Conservation (phyloP, 2,888 invertebrate species). For the Lacanobia wlatinum region DNA sequence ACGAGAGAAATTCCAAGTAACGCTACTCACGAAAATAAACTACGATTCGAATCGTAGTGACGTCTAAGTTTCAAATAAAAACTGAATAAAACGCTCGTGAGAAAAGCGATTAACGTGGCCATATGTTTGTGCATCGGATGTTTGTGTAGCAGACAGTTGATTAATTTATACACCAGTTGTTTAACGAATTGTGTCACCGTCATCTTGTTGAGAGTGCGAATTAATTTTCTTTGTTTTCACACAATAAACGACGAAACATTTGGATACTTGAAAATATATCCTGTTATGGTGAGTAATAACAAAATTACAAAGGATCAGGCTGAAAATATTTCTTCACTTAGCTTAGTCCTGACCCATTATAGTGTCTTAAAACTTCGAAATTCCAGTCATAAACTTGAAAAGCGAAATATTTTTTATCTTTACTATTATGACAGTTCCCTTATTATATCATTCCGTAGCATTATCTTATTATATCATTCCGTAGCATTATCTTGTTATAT, state of each 20-base stretch:
- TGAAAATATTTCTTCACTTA: background rate
- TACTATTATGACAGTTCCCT: no score
- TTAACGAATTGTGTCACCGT: conserved; percentile 20
- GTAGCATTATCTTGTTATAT: conserved; percentile 52
- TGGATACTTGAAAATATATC: background rate
- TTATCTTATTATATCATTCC: conserved; percentile 55
- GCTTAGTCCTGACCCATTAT: background rate
- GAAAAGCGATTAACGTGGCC: conserved; percentile 70
- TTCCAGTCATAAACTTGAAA: background rate
- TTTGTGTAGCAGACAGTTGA: conserved; percentile 35
- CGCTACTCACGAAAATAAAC: conserved; percentile 61
- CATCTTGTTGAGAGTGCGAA: background rate
- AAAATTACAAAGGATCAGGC: background rate
- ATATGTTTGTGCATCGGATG: conserved; percentile 63
- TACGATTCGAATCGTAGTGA: conserved; percentile 58
- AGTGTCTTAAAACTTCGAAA: background rate
- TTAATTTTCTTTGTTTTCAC: conserved; percentile 12
- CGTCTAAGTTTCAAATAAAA: conserved; percentile 62
- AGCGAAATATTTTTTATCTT: background rate
- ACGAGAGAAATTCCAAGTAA: conserved; percentile 22
- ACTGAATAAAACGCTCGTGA: conserved; percentile 73
- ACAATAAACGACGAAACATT: conserved; percentile 1
- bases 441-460: conserved; percentile 50
- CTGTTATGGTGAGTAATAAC: background rate
- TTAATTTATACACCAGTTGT: conserved; percentile 34